Evolutionary conservation across 2,888 invertebrate species (phyloP).

Genomic region (Agrotis ipsilon): DNA sequence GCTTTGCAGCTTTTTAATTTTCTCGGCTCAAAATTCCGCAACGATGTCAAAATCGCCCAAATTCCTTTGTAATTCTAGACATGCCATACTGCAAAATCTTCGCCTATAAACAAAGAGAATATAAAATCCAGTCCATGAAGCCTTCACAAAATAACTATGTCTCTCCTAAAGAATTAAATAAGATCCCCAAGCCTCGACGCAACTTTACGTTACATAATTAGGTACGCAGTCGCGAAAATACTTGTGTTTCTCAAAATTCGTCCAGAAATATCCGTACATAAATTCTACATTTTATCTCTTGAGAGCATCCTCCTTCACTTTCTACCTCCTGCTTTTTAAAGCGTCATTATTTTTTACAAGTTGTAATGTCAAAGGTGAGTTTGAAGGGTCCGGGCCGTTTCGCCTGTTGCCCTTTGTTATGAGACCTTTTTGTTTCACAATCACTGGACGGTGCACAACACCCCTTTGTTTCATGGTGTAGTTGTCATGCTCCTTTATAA

Average conservation of each 20-base stretch:
- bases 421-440: conserved; percentile 32
- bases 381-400: conserved; percentile 5
- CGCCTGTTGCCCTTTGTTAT: conserved; percentile 29
- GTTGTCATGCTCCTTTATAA: conserved; percentile 18
- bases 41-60: background rate
- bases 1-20: background rate
- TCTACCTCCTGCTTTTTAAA: conserved; percentile 12
- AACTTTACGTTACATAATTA: conserved; percentile 32
- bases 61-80: conserved; percentile 10
- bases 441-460: conserved; percentile 7
- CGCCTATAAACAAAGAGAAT: conserved; percentile 3
- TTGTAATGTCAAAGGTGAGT: conserved; percentile 56
- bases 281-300: conserved; percentile 15
- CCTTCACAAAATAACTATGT: conserved; percentile 20
- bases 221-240: conserved; percentile 20
- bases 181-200: background rate
- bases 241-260: conserved; percentile 31
- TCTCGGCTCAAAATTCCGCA: conserved; percentile 2
- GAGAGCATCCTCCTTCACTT: conserved; percentile 6
- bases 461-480: conserved; percentile 29
- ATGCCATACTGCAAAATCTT: background rate
- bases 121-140: conserved; percentile 19
- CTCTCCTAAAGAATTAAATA: conserved; percentile 41
- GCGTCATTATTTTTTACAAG: conserved; percentile 44
- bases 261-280: conserved; percentile 24